These are phyloP conservation scores for Semibalanus balanoides DNA, from an alignment of 1,140 invertebrate genomes.

Conservation along the genomic window DNA sequence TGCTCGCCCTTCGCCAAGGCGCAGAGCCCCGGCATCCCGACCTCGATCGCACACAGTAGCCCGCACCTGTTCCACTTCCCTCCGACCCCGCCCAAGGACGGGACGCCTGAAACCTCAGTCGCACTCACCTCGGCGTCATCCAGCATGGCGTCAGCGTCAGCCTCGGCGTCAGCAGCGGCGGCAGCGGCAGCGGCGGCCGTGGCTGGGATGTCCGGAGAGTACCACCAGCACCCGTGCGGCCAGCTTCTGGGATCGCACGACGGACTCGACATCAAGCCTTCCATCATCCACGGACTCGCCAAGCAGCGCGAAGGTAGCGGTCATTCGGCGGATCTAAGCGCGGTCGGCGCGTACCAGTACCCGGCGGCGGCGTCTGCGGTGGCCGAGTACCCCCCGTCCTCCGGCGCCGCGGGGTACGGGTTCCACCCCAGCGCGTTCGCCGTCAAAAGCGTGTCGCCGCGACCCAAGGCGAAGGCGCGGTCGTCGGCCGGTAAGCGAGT, in stretches of 20 bases:
- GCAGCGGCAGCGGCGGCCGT: background rate
- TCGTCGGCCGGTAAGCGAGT: background rate
- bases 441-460: background rate
- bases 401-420: background rate
- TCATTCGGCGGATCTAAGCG: background rate
- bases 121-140: background rate
- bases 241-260: background rate
- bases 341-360: background rate
- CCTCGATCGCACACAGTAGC: background rate
- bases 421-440: background rate
- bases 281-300: background rate
- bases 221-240: background rate
- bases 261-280: background rate
- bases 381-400: background rate
- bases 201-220: background rate
- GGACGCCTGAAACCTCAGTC: background rate
- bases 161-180: background rate
- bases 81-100: slow-evolving; percentile 4
- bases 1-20: background rate
- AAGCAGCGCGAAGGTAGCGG: slow-evolving; percentile 6
- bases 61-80: background rate
- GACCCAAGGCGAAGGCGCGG: background rate
- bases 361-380: no score
- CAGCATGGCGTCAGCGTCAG: background rate
- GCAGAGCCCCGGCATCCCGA: background rate